phyloP scores from a whole-genome alignment of 2,797 vertebrate genomes.

The Pyrocephalus nanus region DNA sequence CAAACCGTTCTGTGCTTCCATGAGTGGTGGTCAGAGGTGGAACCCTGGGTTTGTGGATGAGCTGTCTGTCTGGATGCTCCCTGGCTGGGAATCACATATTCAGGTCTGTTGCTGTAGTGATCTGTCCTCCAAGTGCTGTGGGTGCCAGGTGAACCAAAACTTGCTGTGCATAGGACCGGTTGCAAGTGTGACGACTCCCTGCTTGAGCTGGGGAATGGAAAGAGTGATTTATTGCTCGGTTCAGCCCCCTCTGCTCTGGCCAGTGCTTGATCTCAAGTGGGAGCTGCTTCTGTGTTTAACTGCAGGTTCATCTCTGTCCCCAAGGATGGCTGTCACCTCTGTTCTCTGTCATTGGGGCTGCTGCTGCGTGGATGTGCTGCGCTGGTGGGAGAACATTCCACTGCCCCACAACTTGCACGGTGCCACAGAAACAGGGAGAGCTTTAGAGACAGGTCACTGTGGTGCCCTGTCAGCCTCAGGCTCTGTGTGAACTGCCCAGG shows the following conservation, averaged over 20 bases:
- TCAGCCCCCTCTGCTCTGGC: background rate
- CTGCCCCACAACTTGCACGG: background rate
- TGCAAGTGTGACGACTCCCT: fast-evolving
- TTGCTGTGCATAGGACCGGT: background rate
- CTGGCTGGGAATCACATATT: background rate
- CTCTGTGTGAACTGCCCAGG: background rate
- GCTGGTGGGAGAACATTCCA: fast-evolving
- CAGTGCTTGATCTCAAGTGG: background rate
- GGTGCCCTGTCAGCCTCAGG: background rate
- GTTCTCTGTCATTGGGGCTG: background rate
- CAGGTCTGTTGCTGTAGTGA: background rate
- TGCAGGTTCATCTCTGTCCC: background rate
- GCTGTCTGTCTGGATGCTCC: background rate
- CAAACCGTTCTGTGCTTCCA: background rate
- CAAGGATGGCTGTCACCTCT: background rate
- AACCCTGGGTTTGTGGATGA: too few species aligned
- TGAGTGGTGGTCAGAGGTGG: background rate
- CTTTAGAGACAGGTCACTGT: fast-evolving
- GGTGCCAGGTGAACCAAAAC: background rate
- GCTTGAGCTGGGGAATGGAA: background rate
- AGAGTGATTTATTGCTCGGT: background rate
- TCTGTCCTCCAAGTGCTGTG: background rate
- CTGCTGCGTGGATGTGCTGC: background rate
- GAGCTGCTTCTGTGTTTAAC: background rate
- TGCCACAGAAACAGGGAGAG: fast-evolving